Base-by-base conservation (phyloP, 2,888 invertebrate species). In the Latrodectus hesperus region DNA sequence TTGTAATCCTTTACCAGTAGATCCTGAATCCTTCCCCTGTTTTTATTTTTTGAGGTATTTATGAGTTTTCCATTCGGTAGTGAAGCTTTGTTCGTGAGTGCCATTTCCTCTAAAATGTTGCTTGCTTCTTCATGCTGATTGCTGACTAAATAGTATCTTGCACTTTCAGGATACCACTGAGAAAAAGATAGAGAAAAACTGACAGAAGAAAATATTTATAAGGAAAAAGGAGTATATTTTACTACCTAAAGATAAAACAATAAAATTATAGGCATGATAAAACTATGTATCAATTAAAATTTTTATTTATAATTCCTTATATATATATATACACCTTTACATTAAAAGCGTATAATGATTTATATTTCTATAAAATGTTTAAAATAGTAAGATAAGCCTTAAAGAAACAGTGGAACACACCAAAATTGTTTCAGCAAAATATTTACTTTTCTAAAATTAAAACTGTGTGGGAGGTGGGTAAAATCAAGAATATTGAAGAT, bases 81-180 rank as follows among this genome's bases (percentile, higher is more conserved):
- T 14, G 60, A 68, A 9, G 16, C 22, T 8, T 67, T 65, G 38
- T 85, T 85, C 80, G 52, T 70, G 17, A 10, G 16, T n/a, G 85
- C 80, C 75, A 85, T 74, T n/a, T 75, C 26, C 12, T 75, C 22
- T 16, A 85, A 64, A 6, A 64, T 70, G 9, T 75, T 75, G 9
- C 16, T 55, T 6, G 85, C 85, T 14, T 38, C n/a, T 11, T 79
- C 85, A 17, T 75, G 51, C 38, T 80, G 79, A 38, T 64, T 64
- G 68, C 85, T 85, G 0, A 85, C 85, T 11, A 85, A 51, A 51
- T 67, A 85, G 16, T 80, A 85, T 49, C 85, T 49, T 10, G 85
- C 80, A 49, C 85, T 85, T 67, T 85, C 85, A 9, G 85, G 85
- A 51, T 75, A 85, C 85, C 85, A 85, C 85, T 85, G 67, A 6